phyloP scores from a whole-genome alignment of 2,888 invertebrate species.

The Entomobrya multifasciata region DNA sequence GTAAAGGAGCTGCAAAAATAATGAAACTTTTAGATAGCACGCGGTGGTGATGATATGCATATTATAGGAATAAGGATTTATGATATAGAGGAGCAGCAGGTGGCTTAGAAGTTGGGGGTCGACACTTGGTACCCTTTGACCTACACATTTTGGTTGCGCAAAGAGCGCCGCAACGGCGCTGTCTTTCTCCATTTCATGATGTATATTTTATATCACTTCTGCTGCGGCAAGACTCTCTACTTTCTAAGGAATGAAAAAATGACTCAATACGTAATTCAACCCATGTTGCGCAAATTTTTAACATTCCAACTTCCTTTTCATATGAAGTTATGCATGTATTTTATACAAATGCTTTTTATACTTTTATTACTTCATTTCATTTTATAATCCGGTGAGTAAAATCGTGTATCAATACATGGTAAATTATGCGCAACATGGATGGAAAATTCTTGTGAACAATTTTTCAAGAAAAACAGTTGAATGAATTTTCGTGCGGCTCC shows the following conservation, averaged over 20 bases:
- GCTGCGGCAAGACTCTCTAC: neutral
- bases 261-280: slow-evolving; percentile 44
- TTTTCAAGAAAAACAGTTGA: slow-evolving; percentile 14
- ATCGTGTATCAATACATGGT: slow-evolving; percentile 49
- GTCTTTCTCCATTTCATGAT: slow-evolving; percentile 59
- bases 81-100: slow-evolving; percentile 78
- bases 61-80: slow-evolving; percentile 78
- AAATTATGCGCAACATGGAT: slow-evolving; percentile 46
- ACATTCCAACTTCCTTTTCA: slow-evolving; percentile 72
- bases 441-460: slow-evolving; percentile 17
- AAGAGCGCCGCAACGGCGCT: slow-evolving; percentile 75
- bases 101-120: slow-evolving; percentile 77
- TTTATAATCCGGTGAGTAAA: slow-evolving; percentile 37
- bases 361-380: slow-evolving; percentile 6
- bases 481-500: slow-evolving; percentile 50
- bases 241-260: neutral
- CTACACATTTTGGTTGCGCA: slow-evolving; percentile 77
- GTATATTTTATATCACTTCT: slow-evolving; percentile 23
- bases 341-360: neutral
- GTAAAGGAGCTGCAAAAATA: slow-evolving; percentile 77
- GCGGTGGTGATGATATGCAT: slow-evolving; percentile 79
- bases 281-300: slow-evolving; percentile 79
- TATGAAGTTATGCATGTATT: neutral
- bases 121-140: slow-evolving; percentile 76
- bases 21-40: slow-evolving; percentile 78